Conservation (phyloP, 1,140 invertebrate species). For the Aporrectodea caliginosa region DNA sequence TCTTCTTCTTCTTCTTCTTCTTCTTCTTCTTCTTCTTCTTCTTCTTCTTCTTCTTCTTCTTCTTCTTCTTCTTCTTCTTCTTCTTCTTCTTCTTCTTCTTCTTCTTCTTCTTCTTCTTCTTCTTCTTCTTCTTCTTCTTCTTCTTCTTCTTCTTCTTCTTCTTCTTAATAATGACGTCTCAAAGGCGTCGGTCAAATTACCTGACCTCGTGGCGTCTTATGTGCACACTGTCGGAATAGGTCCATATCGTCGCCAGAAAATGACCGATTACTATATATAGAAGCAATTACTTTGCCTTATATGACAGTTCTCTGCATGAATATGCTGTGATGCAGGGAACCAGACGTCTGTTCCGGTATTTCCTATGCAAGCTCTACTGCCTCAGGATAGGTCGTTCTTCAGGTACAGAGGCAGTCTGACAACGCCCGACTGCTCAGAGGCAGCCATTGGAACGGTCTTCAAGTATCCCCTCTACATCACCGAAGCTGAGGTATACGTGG, state of each 20-base stretch:
- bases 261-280: too few species aligned
- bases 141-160: too few species aligned
- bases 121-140: conserved; percentile 6
- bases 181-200: too few species aligned
- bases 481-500: too few species aligned
- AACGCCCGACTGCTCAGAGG: conserved; percentile 69
- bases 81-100: conserved; percentile 11
- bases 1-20: neutral
- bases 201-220: too few species aligned
- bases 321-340: too few species aligned
- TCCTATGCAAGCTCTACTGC: conserved; percentile 1
- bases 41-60: conserved; percentile 11
- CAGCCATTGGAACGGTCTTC: conserved; percentile 71
- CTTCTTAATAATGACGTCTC: too few species aligned
- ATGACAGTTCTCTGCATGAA: too few species aligned
- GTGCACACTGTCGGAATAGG: too few species aligned
- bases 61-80: conserved; percentile 11
- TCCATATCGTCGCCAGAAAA: too few species aligned
- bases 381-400: conserved; percentile 52
- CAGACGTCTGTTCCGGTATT: neutral
- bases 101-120: conserved; percentile 11
- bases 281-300: too few species aligned
- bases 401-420: conserved; percentile 72
- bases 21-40: neutral
- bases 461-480: conserved; percentile 51